Evolutionary conservation across 1,140 invertebrate species (phyloP).

Genomic region (Lasaia peninsularis): DNA sequence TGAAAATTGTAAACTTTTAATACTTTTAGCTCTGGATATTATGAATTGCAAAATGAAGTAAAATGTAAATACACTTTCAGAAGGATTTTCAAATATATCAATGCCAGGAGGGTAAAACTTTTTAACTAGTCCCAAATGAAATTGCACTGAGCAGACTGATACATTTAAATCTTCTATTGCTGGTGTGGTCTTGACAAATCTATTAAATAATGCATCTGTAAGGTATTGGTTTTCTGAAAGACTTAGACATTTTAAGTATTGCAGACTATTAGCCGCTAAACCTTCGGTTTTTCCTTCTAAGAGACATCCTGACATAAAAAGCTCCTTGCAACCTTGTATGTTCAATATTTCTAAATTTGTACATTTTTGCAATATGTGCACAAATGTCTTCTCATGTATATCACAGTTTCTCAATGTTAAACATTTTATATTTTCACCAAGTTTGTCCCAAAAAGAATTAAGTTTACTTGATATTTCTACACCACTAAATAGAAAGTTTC

Average conservation of each 20-base stretch:
- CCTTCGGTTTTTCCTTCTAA: conserved; percentile 79
- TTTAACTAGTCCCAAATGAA: conserved; percentile 81
- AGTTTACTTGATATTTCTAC: conserved; percentile 77
- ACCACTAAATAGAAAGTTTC: conserved; percentile 79
- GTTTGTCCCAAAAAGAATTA: conserved; percentile 72
- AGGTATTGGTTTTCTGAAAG: conserved; percentile 83
- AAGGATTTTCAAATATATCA: conserved; percentile 74
- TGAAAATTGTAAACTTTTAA: conserved; percentile 81
- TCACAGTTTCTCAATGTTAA: conserved; percentile 79
- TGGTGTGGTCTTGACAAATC: conserved; percentile 80
- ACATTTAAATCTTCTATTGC: conserved; percentile 80
- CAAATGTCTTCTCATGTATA: conserved; percentile 80
- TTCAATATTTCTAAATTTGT: conserved; percentile 78
- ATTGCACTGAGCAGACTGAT: conserved; percentile 82
- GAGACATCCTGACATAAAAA: conserved; percentile 84
- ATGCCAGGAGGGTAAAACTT: conserved; percentile 80
- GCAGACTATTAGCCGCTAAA: conserved; percentile 70
- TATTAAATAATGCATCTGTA: conserved; percentile 83
- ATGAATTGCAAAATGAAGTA: conserved; percentile 81
- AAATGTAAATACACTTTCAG: conserved; percentile 84
- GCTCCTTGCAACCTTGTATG: conserved; percentile 81
- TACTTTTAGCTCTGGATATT: conserved; percentile 66
- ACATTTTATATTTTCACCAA: conserved; percentile 61
- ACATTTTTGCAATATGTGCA: conserved; percentile 78
- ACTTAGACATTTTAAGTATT: conserved; percentile 79